Percentiles rank a stretch among this genome's conserved stretches.
These are phyloP conservation scores for Melanotaenia boesemani DNA, from an alignment of 2,797 vertebrate species.

Conservation along the genomic window DNA sequence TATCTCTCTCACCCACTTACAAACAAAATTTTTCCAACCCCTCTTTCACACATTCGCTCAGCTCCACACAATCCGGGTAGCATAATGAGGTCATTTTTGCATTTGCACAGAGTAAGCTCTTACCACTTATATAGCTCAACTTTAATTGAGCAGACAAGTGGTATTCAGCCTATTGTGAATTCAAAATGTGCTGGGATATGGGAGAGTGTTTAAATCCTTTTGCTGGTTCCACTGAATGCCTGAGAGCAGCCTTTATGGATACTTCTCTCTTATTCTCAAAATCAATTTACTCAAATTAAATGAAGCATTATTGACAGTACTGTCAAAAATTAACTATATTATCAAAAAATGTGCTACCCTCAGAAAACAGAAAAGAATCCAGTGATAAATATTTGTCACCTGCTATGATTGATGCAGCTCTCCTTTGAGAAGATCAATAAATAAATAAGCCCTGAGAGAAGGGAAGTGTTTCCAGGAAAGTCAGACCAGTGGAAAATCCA, in stretches of 20 bases:
- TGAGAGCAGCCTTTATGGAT: slow-evolving; percentile 21
- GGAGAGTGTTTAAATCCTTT: slow-evolving; percentile 32
- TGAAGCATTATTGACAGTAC: slow-evolving; percentile 34
- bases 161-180: slow-evolving; percentile 61
- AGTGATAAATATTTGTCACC: slow-evolving; percentile 61
- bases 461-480: slow-evolving; percentile 66
- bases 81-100: slow-evolving; percentile 68
- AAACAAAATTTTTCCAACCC: slow-evolving; percentile 1
- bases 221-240: slow-evolving; percentile 21
- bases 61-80: slow-evolving; percentile 53
- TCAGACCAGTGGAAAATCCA: slow-evolving; percentile 69
- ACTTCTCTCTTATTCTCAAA: slow-evolving; percentile 36
- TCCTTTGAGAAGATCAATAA: slow-evolving; percentile 62
- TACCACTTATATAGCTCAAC: slow-evolving; percentile 65
- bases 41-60: slow-evolving; percentile 15
- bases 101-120: slow-evolving; percentile 66
- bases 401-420: slow-evolving; percentile 61
- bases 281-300: slow-evolving; percentile 53
- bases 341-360: slow-evolving; percentile 24
- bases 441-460: slow-evolving; percentile 62
- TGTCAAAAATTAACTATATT: slow-evolving; percentile 43
- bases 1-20: slow-evolving; percentile 37
- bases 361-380: slow-evolving; percentile 36
- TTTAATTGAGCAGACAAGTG: slow-evolving; percentile 72
- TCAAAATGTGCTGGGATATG: slow-evolving; percentile 35